Conservation (phyloP, 2,888 invertebrate species). For the Crocallis elinguaria region DNA sequence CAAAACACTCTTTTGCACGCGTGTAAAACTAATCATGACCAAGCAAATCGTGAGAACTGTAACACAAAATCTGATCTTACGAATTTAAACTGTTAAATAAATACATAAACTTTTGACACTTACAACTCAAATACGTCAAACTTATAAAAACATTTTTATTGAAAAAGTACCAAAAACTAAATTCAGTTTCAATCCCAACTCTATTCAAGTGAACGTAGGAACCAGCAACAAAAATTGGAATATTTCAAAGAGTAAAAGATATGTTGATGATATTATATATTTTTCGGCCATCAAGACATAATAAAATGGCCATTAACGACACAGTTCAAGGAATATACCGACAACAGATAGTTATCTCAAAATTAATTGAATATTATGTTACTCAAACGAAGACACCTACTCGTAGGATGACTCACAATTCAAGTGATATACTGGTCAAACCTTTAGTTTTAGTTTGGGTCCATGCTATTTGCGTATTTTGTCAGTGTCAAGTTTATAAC, state of each 20-base stretch:
- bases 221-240: background rate
- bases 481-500: too few species aligned
- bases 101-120: conserved; percentile 7
- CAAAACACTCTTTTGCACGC: too few species aligned
- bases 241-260: background rate
- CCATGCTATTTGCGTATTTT: too few species aligned
- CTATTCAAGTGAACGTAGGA: background rate
- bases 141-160: background rate
- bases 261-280: conserved; percentile 8
- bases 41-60: conserved; percentile 18
- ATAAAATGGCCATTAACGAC: conserved; percentile 24
- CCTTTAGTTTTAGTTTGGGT: too few species aligned
- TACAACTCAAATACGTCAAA: conserved; percentile 5
- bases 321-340: conserved; percentile 37
- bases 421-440: background rate
- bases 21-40: too few species aligned
- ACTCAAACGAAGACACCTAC: conserved; percentile 13
- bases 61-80: conserved; percentile 2
- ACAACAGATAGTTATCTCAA: conserved; percentile 34
- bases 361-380: conserved; percentile 41
- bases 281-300: conserved; percentile 19
- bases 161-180: too few species aligned
- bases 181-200: background rate
- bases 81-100: background rate
- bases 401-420: conserved; percentile 13